phyloP scores from a whole-genome alignment of 2,888 invertebrate species.

The Panzeria rudis region DNA sequence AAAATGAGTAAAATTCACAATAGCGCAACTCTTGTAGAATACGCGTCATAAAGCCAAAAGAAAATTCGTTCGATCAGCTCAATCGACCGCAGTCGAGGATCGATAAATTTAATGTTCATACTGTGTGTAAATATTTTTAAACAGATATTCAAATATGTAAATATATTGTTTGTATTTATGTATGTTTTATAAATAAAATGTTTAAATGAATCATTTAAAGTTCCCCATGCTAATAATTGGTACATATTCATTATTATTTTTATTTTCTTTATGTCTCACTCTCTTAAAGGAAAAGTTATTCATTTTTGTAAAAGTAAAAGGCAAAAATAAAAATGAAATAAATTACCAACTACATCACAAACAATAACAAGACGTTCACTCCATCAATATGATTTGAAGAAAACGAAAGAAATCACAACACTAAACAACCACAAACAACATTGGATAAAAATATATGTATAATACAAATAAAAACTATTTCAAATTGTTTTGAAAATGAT shows the following conservation, averaged over 20 bases:
- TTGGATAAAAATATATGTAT: slow-evolving; percentile 5
- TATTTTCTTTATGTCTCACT: not conserved
- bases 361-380: slow-evolving; percentile 23
- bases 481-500: slow-evolving; percentile 66
- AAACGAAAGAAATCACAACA: slow-evolving; percentile 47
- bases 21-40: too few relatives aligned
- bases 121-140: too few relatives aligned
- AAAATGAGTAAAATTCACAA: too few relatives aligned
- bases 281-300: slow-evolving; percentile 76
- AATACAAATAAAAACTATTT: slow-evolving; percentile 32
- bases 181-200: not conserved
- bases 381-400: slow-evolving; percentile 42
- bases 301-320: slow-evolving; percentile 52
- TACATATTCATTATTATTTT: slow-evolving; percentile 26
- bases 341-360: slow-evolving; percentile 33
- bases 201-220: slow-evolving; percentile 28
- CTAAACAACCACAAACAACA: slow-evolving; percentile 15
- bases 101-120: too few relatives aligned
- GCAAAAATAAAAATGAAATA: slow-evolving; percentile 30
- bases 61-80: too few relatives aligned
- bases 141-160: too few relatives aligned
- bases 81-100: too few relatives aligned
- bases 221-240: slow-evolving; percentile 20
- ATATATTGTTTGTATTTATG: not conserved
- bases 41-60: too few relatives aligned